A percentile compares a stretch with the other conserved stretches of the same genome.
Conservation (phyloP, 1,140 invertebrate genomes). For the Agrypnia vestita region DNA sequence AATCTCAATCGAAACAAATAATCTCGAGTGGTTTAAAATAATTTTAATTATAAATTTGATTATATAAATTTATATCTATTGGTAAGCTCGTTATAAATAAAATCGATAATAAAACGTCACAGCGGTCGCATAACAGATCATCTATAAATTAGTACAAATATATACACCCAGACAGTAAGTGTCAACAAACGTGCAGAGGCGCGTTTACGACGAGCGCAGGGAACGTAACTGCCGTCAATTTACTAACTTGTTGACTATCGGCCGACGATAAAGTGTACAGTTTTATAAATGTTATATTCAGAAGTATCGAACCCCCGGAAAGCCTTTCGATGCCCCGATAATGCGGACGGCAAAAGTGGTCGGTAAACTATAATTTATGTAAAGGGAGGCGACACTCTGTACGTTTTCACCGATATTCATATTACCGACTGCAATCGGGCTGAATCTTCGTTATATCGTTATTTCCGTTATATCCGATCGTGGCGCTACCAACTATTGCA, state of each 20-base stretch:
- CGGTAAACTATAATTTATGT: slow-evolving; percentile 11
- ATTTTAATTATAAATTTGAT: no score
- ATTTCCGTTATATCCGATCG: not conserved
- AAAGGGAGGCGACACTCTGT: slow-evolving; percentile 10
- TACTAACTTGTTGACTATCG: slow-evolving; percentile 50
- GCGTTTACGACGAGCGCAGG: not conserved
- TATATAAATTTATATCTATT: no score
- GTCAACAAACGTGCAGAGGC: not conserved
- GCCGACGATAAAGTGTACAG: slow-evolving; percentile 30
- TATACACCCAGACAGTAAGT: not conserved
- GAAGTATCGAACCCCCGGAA: slow-evolving; percentile 8
- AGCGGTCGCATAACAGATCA: no score
- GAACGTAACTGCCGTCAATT: slow-evolving; percentile 46
- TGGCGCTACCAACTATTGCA: no score
- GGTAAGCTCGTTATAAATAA: no score
- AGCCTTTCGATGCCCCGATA: not conserved
- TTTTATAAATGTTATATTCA: slow-evolving; percentile 28
- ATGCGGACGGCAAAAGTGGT: not conserved
- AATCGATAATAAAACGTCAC: no score
- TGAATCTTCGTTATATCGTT: not conserved
- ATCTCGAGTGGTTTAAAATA: no score
- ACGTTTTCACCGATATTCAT: not conserved
- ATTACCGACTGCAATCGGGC: slow-evolving; percentile 7
- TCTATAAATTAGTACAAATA: no score
- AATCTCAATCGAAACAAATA: no score